Evolutionary conservation across 2,797 vertebrate species (phyloP), one percentile per base, ranked within the genome.

Genomic region (Lacerta agilis): DNA sequence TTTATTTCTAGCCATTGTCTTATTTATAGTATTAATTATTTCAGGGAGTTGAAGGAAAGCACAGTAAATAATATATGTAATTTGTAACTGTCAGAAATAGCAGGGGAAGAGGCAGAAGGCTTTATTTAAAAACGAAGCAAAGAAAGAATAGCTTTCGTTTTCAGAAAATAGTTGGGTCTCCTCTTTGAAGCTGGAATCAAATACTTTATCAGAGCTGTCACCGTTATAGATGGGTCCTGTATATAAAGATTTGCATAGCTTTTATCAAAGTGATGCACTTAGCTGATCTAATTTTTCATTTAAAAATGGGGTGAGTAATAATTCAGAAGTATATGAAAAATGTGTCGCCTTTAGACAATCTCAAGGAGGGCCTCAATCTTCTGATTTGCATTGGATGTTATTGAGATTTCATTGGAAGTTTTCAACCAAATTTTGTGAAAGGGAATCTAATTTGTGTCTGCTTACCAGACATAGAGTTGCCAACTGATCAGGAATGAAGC

Each of bases 131-230:
- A 71, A 69, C 67, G 29, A 69, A 72, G 0, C 61, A 86, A n/a
- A 55, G 49, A 55, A 55, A 20, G 84, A 91, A 95, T 86, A 82
- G 11, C 93, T 93, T 93, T 11, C 55, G 89, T 96, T 95, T 96
- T 85, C 83, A 95, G 95, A 89, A 90, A 85, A 33, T 90, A 86
- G 88, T 90, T 76, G 55, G 33, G 95, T 92, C 90, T 95, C 93
- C 88, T 88, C 94, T 92, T 95, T 95, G 94, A 91, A 91, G 86
- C 82, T 88, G 79, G 90, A 95, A 93, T 89, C 82, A 87, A 89
- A 93, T 76, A 9, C 79, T 96, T 97, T 96, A 95, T 97, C 95
- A 94, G 89, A 94, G 89, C 93, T 97, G 96, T 96, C 96, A 97
- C 43, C 82, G 81, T 97, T 96, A 97, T 95, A 96, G 93, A 97